Conservation (phyloP, 1,140 invertebrate genomes). For the Coenobita brevimanus region DNA sequence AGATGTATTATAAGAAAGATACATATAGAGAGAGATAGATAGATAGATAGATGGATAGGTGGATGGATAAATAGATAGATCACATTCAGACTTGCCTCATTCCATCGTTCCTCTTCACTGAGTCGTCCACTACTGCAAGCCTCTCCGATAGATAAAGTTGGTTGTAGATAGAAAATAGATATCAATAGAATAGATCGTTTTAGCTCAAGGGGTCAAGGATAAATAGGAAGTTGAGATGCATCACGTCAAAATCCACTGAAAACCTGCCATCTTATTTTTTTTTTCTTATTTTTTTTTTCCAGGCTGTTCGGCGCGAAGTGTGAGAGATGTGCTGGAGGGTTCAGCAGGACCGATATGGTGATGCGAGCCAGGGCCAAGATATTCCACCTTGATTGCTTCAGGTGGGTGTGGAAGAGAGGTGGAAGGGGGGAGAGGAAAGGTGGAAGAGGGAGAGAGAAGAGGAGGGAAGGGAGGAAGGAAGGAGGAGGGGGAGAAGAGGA, state of each 20-base stretch:
- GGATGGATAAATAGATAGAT: no score
- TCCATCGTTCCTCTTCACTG: no score
- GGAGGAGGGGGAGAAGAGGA: not conserved
- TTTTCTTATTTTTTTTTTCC: not conserved
- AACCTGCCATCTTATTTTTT: not conserved
- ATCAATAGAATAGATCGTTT: no score
- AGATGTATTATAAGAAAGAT: no score
- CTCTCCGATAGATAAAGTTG: no score
- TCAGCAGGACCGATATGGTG: constrained; percentile 97
- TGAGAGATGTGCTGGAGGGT: constrained; percentile 89
- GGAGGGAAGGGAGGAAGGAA: not conserved
- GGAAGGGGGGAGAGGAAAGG: not conserved
- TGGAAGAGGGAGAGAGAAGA: not conserved
- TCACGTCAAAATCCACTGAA: not conserved
- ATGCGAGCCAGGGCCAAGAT: constrained; percentile 98
- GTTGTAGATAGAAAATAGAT: no score
- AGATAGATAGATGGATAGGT: no score
- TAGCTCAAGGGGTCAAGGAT: no score
- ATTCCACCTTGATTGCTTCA: constrained; percentile 98
- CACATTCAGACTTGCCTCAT: no score
- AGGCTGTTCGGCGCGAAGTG: constrained; percentile 81
- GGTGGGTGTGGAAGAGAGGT: constrained; percentile 77
- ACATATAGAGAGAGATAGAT: no score
- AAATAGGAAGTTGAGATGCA: no score
- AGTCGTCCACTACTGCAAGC: no score